phyloP scores from a whole-genome alignment of 2,888 invertebrate species.

The Nymphalis polychloros region DNA sequence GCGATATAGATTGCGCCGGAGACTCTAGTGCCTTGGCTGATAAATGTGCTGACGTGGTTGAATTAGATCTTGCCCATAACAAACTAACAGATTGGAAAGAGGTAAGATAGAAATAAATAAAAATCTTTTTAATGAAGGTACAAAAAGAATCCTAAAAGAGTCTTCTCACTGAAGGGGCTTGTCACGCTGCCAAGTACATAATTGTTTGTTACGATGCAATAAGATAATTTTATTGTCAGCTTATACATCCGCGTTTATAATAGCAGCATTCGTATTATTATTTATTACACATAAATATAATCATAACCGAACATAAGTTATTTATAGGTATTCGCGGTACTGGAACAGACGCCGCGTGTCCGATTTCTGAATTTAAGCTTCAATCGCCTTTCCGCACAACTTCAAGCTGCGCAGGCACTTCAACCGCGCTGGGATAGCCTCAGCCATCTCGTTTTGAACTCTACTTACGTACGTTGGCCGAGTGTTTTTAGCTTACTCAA shows the following conservation, averaged over 20 bases:
- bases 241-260: constrained; percentile 5
- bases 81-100: constrained; percentile 94
- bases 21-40: constrained; percentile 89
- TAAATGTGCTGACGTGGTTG: constrained; percentile 94
- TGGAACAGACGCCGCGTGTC: constrained; percentile 93
- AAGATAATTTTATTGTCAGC: constrained; percentile 8
- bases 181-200: background rate
- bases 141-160: background rate
- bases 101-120: constrained; percentile 72
- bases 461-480: constrained; percentile 92
- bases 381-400: constrained; percentile 89
- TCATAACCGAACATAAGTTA: constrained; percentile 31
- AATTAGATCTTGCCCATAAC: constrained; percentile 96
- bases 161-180: background rate
- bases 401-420: constrained; percentile 80
- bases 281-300: background rate
- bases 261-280: background rate
- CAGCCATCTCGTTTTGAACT: constrained; percentile 91
- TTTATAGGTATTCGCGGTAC: constrained; percentile 89
- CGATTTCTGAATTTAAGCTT: constrained; percentile 96
- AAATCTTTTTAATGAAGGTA: background rate
- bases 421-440: constrained; percentile 82
- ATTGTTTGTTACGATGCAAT: background rate
- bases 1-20: constrained; percentile 94
- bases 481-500: constrained; percentile 89